Evolutionary conservation across 2,797 vertebrate species (phyloP).

Genomic region (Selene dorsalis): DNA sequence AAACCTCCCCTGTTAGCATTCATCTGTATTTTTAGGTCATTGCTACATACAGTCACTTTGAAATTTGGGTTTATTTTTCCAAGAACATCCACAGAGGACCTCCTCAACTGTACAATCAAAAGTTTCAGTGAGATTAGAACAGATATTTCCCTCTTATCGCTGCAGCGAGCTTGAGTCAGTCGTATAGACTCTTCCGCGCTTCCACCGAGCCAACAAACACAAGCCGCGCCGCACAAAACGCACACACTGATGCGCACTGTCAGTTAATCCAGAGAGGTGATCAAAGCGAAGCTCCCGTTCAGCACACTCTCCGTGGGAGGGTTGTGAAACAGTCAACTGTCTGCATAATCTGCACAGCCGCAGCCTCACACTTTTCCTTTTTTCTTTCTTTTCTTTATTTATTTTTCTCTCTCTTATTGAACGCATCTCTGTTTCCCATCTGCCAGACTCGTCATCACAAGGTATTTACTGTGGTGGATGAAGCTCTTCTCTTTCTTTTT

Average conservation of each 20-base stretch:
- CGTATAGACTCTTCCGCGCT: constrained; percentile 18
- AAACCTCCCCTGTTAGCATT: neutral
- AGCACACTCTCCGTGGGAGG: constrained; percentile 77
- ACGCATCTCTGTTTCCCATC: constrained; percentile 54
- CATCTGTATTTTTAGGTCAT: neutral
- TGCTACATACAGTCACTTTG: neutral
- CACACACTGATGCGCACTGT: constrained; percentile 50
- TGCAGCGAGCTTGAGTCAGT: constrained; percentile 27
- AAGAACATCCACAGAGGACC: constrained; percentile 8
- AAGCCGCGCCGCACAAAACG: constrained; percentile 5
- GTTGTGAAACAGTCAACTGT: constrained; percentile 76
- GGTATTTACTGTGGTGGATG: constrained; percentile 24
- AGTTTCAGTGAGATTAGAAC: neutral
- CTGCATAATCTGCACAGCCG: constrained; percentile 62
- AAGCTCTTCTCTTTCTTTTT: constrained; percentile 3
- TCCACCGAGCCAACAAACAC: constrained; percentile 31
- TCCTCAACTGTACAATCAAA: neutral
- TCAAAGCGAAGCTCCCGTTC: constrained; percentile 74
- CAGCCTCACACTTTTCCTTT: constrained; percentile 43
- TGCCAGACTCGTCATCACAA: constrained; percentile 46
- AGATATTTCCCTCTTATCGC: constrained; percentile 16
- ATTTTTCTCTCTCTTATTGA: neutral
- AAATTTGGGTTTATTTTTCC: constrained; percentile 9
- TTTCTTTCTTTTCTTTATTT: neutral
- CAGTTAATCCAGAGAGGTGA: constrained; percentile 72